phyloP scores from a whole-genome alignment of 2,888 invertebrate genomes.

The Drosophila sordidula region DNA sequence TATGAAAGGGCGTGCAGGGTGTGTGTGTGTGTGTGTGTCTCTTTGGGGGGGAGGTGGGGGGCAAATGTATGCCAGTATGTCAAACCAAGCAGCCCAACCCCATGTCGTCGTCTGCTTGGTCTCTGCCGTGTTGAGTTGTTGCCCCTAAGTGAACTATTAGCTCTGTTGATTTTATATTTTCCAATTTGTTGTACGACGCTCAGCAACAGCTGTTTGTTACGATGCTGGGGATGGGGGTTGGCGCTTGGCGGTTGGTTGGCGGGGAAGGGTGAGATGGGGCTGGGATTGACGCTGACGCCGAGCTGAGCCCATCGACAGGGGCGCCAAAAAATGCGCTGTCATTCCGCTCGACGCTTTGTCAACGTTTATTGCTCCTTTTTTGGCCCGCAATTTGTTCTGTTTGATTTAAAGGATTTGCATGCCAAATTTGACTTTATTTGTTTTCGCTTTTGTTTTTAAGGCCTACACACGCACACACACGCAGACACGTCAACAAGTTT shows the following conservation, averaged over 20 bases:
- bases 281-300: not conserved
- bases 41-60: not conserved
- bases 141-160: constrained; percentile 77
- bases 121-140: constrained; percentile 39
- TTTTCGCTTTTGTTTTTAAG: constrained; percentile 46
- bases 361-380: constrained; percentile 68
- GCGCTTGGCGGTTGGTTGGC: not conserved
- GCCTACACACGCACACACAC: constrained; percentile 30
- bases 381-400: constrained; percentile 64
- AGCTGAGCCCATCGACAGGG: constrained; percentile 12
- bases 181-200: constrained; percentile 69
- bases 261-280: not conserved
- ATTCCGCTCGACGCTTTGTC: constrained; percentile 58
- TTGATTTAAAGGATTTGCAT: constrained; percentile 79
- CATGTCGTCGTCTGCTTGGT: constrained; percentile 4
- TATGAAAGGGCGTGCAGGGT: constrained; percentile 38
- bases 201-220: constrained; percentile 51
- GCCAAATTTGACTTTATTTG: constrained; percentile 79
- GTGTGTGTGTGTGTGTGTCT: not conserved
- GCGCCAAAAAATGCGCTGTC: constrained; percentile 57
- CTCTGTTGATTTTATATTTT: constrained; percentile 81
- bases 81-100: constrained; percentile 48
- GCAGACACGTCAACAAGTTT: constrained; percentile 39
- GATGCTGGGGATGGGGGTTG: not conserved
- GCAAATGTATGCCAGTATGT: constrained; percentile 77